Evolutionary conservation across 2,797 vertebrate species (phyloP).

Genomic region (Hoplostethus mediterraneus): DNA sequence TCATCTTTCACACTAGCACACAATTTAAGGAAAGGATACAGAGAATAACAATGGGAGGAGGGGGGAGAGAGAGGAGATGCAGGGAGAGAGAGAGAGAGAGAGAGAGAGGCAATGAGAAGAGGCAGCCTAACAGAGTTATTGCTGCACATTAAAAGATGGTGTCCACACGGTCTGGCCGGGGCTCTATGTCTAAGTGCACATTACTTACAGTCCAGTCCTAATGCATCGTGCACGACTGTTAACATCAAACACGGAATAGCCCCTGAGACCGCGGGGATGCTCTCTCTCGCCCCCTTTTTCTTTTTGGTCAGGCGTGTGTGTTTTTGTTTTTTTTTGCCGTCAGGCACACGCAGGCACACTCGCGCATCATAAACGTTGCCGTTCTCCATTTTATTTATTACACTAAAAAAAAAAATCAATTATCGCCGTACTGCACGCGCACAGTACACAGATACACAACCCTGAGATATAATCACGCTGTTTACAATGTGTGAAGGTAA

Average conservation of each 20-base stretch:
- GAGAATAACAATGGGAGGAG: conserved; percentile 49
- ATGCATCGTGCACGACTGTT: conserved; percentile 74
- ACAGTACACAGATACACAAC: conserved; percentile 43
- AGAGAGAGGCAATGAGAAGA: conserved; percentile 39
- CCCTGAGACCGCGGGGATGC: conserved; percentile 44
- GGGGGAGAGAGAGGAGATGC: conserved; percentile 40
- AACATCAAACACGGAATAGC: conserved; percentile 74
- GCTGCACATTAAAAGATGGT: conserved; percentile 70
- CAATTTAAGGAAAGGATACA: conserved; percentile 64
- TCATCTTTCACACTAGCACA: conserved; percentile 51
- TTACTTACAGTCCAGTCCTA: conserved; percentile 79
- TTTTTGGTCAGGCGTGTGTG: background rate
- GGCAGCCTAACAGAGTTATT: conserved; percentile 69
- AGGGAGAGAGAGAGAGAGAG: conserved; percentile 36
- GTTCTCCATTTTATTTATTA: conserved; percentile 41
- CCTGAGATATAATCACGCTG: conserved; percentile 39
- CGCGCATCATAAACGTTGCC: conserved; percentile 34
- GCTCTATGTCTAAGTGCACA: conserved; percentile 77
- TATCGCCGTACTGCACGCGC: conserved; percentile 46
- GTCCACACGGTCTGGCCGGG: conserved; percentile 57
- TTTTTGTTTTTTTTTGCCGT: conserved; percentile 23
- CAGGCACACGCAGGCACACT: conserved; percentile 30
- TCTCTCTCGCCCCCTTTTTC: conserved; percentile 22
- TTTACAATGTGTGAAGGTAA: conserved; percentile 61
- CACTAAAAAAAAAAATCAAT: conserved; percentile 49